These are phyloP conservation scores for Nasua narica DNA, from an alignment of 2,797 vertebrate genomes.

Conservation along the genomic window DNA sequence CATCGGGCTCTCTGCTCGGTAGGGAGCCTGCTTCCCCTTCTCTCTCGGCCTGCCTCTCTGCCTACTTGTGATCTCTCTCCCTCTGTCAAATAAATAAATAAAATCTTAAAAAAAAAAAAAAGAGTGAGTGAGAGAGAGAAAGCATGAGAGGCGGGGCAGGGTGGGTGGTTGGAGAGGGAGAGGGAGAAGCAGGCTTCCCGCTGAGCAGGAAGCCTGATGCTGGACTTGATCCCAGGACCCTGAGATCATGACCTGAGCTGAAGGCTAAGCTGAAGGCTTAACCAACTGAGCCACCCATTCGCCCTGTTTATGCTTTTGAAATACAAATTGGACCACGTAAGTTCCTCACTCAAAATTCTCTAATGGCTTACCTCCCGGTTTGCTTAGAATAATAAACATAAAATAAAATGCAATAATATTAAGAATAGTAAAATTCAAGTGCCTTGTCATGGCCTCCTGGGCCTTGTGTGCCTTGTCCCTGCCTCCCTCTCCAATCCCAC, in stretches of 20 bases:
- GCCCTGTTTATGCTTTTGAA: not conserved
- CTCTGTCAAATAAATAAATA: no score
- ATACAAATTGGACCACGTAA: not conserved
- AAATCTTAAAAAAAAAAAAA: no score
- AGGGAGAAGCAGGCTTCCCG: no score
- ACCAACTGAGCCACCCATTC: not conserved
- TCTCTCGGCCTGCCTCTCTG: no score
- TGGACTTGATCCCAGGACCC: not conserved
- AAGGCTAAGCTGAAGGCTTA: not conserved
- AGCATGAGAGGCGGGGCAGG: no score
- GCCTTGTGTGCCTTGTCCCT: not conserved
- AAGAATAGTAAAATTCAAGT: not conserved
- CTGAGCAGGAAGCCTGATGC: no score
- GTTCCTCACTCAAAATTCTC: not conserved
- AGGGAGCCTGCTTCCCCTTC: no score
- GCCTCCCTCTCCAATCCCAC: not conserved
- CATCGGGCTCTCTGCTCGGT: no score
- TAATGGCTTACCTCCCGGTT: not conserved
- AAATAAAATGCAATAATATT: not conserved
- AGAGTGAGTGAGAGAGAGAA: no score
- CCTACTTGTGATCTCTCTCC: no score
- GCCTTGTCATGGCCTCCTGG: not conserved
- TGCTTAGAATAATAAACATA: not conserved
- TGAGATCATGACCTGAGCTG: not conserved
- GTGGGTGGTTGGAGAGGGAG: no score